Percentiles rank a stretch among this genome's conserved stretches.
Conservation (phyloP, 2,797 vertebrate genomes). For the Girardinus metallicus region DNA sequence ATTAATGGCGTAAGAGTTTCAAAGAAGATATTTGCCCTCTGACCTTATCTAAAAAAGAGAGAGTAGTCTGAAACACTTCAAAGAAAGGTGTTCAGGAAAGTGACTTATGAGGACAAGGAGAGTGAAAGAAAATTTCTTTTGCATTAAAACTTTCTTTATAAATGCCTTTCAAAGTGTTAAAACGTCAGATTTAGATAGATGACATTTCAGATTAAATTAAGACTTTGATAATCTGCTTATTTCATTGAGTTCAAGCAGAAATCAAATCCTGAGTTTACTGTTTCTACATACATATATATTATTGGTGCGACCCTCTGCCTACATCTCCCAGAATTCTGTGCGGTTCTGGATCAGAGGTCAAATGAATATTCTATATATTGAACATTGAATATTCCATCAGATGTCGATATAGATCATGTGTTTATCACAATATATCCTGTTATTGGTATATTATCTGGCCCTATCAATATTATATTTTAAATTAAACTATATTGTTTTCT, state of each 20-base stretch:
- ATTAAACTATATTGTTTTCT: too few species aligned
- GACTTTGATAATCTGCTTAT: conserved; percentile 1
- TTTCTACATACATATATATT: too few species aligned
- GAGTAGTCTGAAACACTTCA: conserved; percentile 14
- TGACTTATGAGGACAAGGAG: too few species aligned
- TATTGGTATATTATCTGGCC: too few species aligned
- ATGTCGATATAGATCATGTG: too few species aligned
- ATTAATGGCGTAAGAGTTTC: neutral
- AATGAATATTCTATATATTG: too few species aligned
- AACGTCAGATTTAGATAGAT: neutral
- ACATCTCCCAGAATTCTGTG: too few species aligned
- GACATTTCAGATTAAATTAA: neutral
- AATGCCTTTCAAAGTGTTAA: conserved; percentile 14
- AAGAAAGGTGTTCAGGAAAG: neutral
- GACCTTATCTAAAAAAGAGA: conserved; percentile 11
- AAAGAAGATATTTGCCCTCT: neutral
- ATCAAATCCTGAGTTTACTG: neutral
- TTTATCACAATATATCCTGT: too few species aligned
- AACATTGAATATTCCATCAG: too few species aligned
- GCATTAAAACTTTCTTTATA: neutral
- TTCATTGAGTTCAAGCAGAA: neutral
- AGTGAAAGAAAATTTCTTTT: neutral
- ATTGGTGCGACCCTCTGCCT: too few species aligned
- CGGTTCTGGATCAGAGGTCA: too few species aligned
- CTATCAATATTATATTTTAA: too few species aligned